Evolutionary conservation across 2,888 invertebrate species (phyloP), one percentile per base, ranked within the genome.

Genomic region (Cerceris rybyensis): DNA sequence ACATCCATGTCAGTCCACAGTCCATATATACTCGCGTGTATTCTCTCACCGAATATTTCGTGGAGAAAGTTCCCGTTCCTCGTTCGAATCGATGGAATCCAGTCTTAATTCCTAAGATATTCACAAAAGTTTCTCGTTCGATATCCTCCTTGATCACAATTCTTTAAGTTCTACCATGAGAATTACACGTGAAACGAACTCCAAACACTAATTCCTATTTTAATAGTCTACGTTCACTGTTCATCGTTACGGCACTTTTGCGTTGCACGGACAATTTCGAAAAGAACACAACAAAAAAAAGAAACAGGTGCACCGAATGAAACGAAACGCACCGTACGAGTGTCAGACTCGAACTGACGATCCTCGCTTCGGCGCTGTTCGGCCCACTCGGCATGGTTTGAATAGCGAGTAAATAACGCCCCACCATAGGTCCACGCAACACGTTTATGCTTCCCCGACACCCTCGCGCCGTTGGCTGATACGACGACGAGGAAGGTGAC

Each of bases 371-470:
- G 80, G 42, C 55, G 81, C 46, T 69, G 73, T 79, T 83, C 77
- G 73, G 75, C 61, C 73, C 52, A 71, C 70, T 77, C 82, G 75
- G 70, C 73, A 57, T 81, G 61, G 77, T 82, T 78, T 72, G 78
- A 81, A 80, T 76, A 78, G 75, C 83, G 78, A 85, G 87, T 87
- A 87, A 87, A 87, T 85, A 87, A 77, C 75, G 85, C 85, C 85
- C 87, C 83, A 80, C 84, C 78, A 67, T 41, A 14, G 13, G 9
- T 14, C 58, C 64, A 63, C 68, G 75, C 43, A 65, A 78, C 78
- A 76, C 76, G 57, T 75, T 75, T 78, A 63, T 64, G 67, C 75
- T 70, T 54, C 74, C 63, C 70, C 65, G 49, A 50, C 60, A 54
- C 58, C 77, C 71, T 64, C 57, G 57, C 49, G 57, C 58, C 50